Conservation (phyloP, 2,888 invertebrate genomes). For the Perizoma affinitatum region DNA sequence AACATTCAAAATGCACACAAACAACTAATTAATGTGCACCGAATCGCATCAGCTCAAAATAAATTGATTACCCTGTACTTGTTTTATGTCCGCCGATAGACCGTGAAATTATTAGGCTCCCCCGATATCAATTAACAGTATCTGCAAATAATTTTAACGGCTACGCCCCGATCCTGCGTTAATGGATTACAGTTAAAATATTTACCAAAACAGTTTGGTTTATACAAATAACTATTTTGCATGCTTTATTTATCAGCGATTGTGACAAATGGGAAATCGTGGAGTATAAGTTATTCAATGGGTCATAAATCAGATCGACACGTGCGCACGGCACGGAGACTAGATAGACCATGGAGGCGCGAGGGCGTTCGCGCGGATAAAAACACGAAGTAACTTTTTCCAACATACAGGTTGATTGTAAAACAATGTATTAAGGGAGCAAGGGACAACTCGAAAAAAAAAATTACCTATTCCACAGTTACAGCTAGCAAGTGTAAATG, state of each 20-base stretch:
- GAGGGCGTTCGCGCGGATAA: conserved; percentile 40
- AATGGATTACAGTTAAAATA: conserved; percentile 54
- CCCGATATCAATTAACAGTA: conserved; percentile 65
- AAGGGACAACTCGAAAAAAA: no score
- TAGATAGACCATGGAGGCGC: conserved; percentile 47
- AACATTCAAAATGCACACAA: conserved; percentile 1
- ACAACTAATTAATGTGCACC: conserved; percentile 23
- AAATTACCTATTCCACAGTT: no score
- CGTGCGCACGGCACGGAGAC: conserved; percentile 58
- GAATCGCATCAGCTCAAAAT: conserved; percentile 46
- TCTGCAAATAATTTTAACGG: conserved; percentile 64
- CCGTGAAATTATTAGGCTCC: conserved; percentile 57
- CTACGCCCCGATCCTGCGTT: conserved; percentile 53
- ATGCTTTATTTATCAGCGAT: conserved; percentile 39
- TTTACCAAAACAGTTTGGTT: conserved; percentile 47
- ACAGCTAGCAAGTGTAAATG: no score
- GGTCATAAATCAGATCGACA: conserved; percentile 76
- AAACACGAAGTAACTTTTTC: conserved; percentile 53
- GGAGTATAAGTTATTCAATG: conserved; percentile 60
- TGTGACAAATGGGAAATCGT: conserved; percentile 45
- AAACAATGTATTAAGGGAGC: conserved; percentile 1
- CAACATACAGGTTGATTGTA: conserved; percentile 29
- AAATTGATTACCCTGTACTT: conserved; percentile 65
- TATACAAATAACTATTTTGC: conserved; percentile 38
- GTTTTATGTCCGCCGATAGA: conserved; percentile 55